Evolutionary conservation across 2,797 vertebrate genomes (phyloP).

Genomic region (Oryzias dopingdopingensis): DNA sequence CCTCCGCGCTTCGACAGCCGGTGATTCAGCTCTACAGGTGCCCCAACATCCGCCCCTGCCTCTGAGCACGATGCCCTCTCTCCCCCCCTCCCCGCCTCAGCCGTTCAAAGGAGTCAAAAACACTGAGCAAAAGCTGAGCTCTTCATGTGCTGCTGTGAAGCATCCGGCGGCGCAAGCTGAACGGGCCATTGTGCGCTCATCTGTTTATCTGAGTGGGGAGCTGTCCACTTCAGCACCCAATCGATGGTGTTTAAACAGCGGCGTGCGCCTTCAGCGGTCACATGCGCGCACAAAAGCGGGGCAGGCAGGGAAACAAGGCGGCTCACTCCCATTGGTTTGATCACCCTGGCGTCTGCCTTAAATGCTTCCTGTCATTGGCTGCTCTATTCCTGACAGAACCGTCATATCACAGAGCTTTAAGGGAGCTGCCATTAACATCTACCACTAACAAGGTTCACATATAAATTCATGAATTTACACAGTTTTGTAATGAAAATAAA

Average conservation of each 20-base stretch:
- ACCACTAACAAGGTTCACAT: no score
- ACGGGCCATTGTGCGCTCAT: slow-evolving; percentile 8
- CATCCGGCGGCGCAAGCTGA: neutral
- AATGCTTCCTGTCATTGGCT: slow-evolving; percentile 47
- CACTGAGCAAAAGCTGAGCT: slow-evolving; percentile 9
- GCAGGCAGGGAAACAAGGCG: slow-evolving; percentile 22
- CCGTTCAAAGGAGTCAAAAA: slow-evolving; percentile 14
- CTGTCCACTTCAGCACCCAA: slow-evolving; percentile 53
- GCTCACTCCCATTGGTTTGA: slow-evolving; percentile 51
- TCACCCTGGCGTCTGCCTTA: slow-evolving; percentile 2
- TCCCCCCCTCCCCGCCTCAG: neutral
- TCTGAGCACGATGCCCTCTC: neutral
- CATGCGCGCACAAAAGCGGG: slow-evolving; percentile 48
- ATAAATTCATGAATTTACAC: no score
- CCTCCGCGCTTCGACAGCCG: slow-evolving; percentile 7
- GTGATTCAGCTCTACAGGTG: slow-evolving; percentile 62
- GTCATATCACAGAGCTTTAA: slow-evolving; percentile 35
- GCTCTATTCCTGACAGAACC: neutral
- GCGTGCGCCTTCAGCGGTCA: slow-evolving; percentile 59
- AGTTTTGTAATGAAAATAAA: neutral
- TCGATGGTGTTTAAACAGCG: slow-evolving; percentile 64
- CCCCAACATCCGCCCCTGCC: slow-evolving; percentile 31
- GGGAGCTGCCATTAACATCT: no score
- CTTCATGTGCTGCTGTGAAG: neutral
- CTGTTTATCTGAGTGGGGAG: slow-evolving; percentile 28